Base-by-base conservation (phyloP, 37 sponge, comb jelly and placozoan species). In the Spongia lamella region DNA sequence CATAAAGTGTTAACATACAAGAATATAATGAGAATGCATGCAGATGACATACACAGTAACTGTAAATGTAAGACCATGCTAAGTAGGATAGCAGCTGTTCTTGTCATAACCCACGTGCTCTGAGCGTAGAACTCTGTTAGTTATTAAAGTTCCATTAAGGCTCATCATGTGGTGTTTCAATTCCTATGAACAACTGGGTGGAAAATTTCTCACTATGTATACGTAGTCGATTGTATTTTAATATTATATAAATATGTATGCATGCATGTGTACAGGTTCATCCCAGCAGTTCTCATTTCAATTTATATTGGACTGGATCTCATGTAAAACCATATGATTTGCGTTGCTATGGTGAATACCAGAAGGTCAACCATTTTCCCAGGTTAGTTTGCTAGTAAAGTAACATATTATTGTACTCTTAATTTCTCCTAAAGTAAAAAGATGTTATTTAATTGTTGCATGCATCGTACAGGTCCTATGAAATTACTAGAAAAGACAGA, bases 331-430 rank as follows among this genome's bases (percentile, higher is more conserved):
- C 83, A 6, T 70, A 78, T 37, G 40, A 62, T 7, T 33, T 86
- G 32, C 70, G 67, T 38, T 53, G 63, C 7, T 57, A 82, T 11
- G 53, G 51, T 16, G 66, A 64, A n/a, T 78, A 65, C 51, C 89
- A 88, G 70, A 78, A 79, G 50, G 72, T 88, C 63, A 88, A 88
- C 70, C 89, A 88, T 70, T 88, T 88, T 62, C 79, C 89, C 56
- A 79, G 86, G 86, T 85, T 16, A 40, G 43, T 53, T 22, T 38
- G n/a, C 7, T 43, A 9, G 59, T 61, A 25, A 9, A 26, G 68
- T 31, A 39, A 32, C 24, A 31, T 66, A 9, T 26, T 25, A 31
- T 66, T 7, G 24, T 39, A 66, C 38, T 22, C 37, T 31, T 66
- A n/a, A n/a, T n/a, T n/a, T n/a, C n/a, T n/a, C n/a, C n/a, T n/a